Evolutionary conservation across 2,113 vertebrate species (phyloP).

Genomic region (Nothocercus nigrocapillus): DNA sequence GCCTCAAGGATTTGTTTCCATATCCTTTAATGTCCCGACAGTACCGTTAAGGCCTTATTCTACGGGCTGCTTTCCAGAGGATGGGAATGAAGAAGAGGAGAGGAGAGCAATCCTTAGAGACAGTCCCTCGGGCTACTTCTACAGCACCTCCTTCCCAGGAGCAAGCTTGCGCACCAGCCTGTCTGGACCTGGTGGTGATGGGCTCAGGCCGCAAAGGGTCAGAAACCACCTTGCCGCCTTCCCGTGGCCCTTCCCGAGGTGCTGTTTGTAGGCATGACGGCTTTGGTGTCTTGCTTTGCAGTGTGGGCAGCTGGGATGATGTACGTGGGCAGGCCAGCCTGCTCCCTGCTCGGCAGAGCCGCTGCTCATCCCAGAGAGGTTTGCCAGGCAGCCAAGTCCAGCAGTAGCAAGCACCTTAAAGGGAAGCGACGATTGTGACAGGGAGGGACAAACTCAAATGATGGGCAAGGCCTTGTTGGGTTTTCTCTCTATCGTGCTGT

Average conservation of each 20-base stretch:
- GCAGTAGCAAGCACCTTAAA: neutral
- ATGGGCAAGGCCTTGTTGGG: neutral
- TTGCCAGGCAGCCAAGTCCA: neutral
- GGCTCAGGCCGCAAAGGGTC: neutral
- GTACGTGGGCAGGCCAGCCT: neutral
- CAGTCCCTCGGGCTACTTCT: neutral
- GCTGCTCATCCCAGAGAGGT: neutral
- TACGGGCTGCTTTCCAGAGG: neutral
- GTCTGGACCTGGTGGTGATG: neutral
- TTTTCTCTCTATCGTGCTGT: neutral
- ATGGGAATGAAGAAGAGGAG: neutral
- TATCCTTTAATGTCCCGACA: neutral
- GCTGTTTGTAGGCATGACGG: neutral
- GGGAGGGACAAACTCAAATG: neutral
- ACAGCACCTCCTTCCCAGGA: neutral
- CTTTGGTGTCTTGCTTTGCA: neutral
- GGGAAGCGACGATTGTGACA: neutral
- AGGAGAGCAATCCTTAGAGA: neutral
- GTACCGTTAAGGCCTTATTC: neutral
- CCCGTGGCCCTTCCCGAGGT: neutral
- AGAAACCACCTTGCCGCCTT: neutral
- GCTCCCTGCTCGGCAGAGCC: too few species aligned
- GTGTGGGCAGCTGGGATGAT: neutral
- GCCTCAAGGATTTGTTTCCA: neutral
- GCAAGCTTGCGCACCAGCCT: neutral